Base-by-base conservation (phyloP, 1,140 invertebrate genomes). In the Melitaea cinxia region DNA sequence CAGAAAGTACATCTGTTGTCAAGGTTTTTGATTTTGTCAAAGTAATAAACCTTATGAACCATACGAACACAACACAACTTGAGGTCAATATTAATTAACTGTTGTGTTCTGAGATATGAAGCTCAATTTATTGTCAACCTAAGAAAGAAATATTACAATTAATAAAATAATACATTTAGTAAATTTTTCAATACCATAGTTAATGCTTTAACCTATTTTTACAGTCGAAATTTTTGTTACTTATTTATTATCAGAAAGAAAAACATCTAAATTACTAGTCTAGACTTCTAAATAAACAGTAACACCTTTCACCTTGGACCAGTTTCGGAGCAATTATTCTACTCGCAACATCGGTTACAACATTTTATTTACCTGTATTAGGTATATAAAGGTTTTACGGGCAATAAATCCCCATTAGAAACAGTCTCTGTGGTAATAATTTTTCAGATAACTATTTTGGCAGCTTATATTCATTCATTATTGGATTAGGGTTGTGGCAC, bases 401-500 rank as follows among this genome's bases (percentile, higher is more conserved):
- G 14, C 23, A 50, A 24, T 50, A 50, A 50, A 50, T 50, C 21
- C 24, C 47, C 47, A 50, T 50, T 50, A 50, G 21, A 21, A 26
- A 10, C 45, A 24, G 45, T 47, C 45, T 14, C 35, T 37, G 45
- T 12, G 21, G 45, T 21, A 47, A 50, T 50, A 50, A 50, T 50
- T 50, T 50, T 50, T 24, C 21, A 28, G 23, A 28, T 24, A 19
- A 47, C 37, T 21, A 47, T 57, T 57, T 28, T 45, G 55, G 9
- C 39, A 45, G 39, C 21, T 45, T 42, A 39, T 28, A 57, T 57
- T 45, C 55, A 57, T 23, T 57, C 55, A 57, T 57, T 47, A 57
- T 57, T 57, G 12, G 39, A 7, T 19, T 28, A 57, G 10, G 39
- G 17, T 17, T 5, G 39, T 57, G 55, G 24, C 49, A 59, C 39